Evolutionary conservation across 2,888 invertebrate genomes (phyloP).

Genomic region (Ptilodon capucinus): DNA sequence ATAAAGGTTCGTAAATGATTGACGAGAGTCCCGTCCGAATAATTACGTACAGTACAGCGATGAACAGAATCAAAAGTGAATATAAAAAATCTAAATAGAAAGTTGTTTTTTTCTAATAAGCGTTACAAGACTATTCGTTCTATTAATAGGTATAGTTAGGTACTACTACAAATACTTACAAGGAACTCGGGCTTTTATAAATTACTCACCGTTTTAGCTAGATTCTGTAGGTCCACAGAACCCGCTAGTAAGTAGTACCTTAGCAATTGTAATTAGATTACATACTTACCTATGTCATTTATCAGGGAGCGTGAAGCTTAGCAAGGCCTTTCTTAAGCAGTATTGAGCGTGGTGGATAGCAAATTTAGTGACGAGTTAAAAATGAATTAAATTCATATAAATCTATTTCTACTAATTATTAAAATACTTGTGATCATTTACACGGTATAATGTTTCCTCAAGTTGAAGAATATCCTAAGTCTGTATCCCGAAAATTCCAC

Average conservation of each 20-base stretch:
- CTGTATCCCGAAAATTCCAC: background rate
- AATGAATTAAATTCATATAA: background rate
- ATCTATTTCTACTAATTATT: constrained; percentile 24
- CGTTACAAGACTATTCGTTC: background rate
- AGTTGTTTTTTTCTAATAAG: background rate
- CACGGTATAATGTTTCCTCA: constrained; percentile 34
- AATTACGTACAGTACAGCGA: background rate
- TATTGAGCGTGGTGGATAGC: constrained; percentile 50
- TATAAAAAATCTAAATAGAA: background rate
- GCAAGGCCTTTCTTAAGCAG: constrained; percentile 50
- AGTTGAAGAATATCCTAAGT: constrained; percentile 1
- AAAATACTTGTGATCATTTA: constrained; percentile 15
- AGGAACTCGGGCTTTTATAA: background rate
- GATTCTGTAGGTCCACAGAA: background rate
- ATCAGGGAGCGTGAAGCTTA: constrained; percentile 48
- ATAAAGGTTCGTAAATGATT: background rate
- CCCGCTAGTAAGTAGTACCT: background rate
- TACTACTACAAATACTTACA: no score
- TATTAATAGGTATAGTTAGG: background rate
- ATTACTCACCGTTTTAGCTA: background rate
- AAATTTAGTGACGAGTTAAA: constrained; percentile 25
- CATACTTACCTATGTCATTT: constrained; percentile 21
- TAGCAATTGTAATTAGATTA: background rate
- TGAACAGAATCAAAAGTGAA: background rate
- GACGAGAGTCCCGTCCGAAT: no score